These are phyloP conservation scores for Macrotis lagotis DNA, from an alignment of 2,113 vertebrate genomes.

Conservation along the genomic window DNA sequence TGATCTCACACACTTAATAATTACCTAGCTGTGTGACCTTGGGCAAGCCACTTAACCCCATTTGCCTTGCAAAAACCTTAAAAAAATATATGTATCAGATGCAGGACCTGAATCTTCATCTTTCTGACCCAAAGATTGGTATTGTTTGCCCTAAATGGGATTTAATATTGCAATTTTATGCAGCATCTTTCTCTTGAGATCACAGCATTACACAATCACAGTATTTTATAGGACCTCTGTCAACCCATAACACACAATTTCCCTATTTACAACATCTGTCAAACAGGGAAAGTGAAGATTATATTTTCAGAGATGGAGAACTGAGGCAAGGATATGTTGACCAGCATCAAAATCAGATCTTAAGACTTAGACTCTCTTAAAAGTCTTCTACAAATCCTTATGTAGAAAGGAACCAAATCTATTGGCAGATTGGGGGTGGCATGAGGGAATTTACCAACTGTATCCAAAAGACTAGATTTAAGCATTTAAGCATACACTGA, in stretches of 20 bases:
- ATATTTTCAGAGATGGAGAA: constrained; percentile 10
- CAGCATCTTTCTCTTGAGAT: constrained; percentile 39
- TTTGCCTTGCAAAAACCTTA: too few species aligned
- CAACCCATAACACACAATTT: neutral
- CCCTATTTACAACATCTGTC: neutral
- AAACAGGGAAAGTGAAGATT: constrained; percentile 40
- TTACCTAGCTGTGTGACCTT: too few species aligned
- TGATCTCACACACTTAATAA: too few species aligned
- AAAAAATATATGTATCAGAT: neutral
- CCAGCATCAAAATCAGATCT: constrained; percentile 2
- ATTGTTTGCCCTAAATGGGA: neutral
- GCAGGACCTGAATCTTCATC: neutral
- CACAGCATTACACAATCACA: constrained; percentile 18
- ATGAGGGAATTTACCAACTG: constrained; percentile 24
- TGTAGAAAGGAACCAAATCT: neutral
- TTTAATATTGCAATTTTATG: neutral
- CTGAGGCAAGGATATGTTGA: neutral
- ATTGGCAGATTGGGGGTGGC: neutral
- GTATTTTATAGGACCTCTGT: neutral
- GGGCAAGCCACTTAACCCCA: too few species aligned
- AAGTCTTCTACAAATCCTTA: constrained; percentile 22
- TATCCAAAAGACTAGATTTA: constrained; percentile 1
- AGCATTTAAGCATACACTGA: neutral
- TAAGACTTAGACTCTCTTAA: constrained; percentile 35
- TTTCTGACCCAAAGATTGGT: neutral